Conservation (phyloP, 2,113 vertebrate genomes). For the Pseudonaja textilis region DNA sequence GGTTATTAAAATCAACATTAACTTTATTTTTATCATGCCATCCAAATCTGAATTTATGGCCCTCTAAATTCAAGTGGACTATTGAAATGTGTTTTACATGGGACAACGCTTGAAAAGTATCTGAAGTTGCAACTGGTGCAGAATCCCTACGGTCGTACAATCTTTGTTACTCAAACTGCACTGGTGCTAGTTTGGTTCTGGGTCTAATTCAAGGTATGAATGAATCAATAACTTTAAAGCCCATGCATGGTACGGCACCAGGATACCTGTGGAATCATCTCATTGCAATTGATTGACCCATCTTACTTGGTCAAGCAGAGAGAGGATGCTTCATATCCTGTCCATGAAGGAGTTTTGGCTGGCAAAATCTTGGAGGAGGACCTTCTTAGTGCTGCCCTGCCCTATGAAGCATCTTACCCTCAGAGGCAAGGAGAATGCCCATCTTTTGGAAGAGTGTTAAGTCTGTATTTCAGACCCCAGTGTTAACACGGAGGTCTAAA, state of each 20-base stretch:
- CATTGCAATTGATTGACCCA: neutral
- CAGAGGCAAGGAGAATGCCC: neutral
- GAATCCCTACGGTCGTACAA: neutral
- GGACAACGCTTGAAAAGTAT: neutral
- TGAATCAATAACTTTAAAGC: neutral
- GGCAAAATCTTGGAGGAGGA: neutral
- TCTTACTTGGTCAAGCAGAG: neutral
- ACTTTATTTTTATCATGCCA: no score
- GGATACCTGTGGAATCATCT: neutral
- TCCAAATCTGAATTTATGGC: no score
- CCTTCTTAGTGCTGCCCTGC: neutral
- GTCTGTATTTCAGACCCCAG: neutral
- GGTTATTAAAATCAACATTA: no score
- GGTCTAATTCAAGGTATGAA: neutral
- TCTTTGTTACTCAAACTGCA: neutral
- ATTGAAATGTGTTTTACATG: neutral
- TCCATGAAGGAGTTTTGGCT: neutral
- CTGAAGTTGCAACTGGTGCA: neutral
- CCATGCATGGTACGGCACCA: neutral
- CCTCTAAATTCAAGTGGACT: neutral
- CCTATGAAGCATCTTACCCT: neutral
- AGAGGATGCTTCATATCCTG: neutral
- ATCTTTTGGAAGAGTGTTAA: neutral
- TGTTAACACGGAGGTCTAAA: neutral
- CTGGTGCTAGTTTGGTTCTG: neutral